Base-by-base conservation (phyloP, 2,797 vertebrate genomes). In the Eulemur coronatus region DNA sequence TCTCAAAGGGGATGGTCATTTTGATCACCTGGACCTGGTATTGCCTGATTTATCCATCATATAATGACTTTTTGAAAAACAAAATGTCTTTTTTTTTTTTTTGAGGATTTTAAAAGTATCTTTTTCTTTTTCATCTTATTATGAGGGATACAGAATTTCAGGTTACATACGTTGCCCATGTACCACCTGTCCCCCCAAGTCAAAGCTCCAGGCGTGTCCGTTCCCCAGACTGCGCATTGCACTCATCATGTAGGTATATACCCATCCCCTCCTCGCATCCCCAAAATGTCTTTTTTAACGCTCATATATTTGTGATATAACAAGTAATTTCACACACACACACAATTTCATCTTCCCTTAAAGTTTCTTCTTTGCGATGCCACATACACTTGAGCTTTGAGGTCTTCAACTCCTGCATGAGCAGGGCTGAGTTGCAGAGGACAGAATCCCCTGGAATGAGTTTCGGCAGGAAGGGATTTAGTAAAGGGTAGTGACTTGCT, bases 351-450 rank as follows among this genome's bases (percentile, higher is more conserved):
- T 82, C 55, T 63, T 43, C n/a, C 67, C 38, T 55, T 46, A 13
- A 48, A 48, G 30, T 76, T 30, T 43, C 41, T 88, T 81, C 70
- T 59, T 76, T 35, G n/a, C 15, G 18, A 43, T 17, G 5, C n/a
- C 11, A 24, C 0, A 2, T 30, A 43, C 28, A 7, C 1, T 2
- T 24, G 50, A 75, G 61, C 30, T 61, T 41, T 3, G 50, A 41
- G 3, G n/a, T 43, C 55, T 69, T 69, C 61, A 14, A 12, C 52
- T 33, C 13, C 50, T 30, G 2, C 17, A 4, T 24, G 61, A 14
- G 26, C 61, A 55, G 50, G 20, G 35, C 24, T 70, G 70, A 78
- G 9, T 52, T 78, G 52, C 78, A 46, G 61, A 61, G 18, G 88
- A 46, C 22, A 67, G n/a, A 67, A 33, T 76, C 24, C 35, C 73